Percentiles rank a stretch among this genome's conserved stretches.
phyloP scores from a whole-genome alignment of 2,888 invertebrate genomes.

The Crematogaster levior region DNA sequence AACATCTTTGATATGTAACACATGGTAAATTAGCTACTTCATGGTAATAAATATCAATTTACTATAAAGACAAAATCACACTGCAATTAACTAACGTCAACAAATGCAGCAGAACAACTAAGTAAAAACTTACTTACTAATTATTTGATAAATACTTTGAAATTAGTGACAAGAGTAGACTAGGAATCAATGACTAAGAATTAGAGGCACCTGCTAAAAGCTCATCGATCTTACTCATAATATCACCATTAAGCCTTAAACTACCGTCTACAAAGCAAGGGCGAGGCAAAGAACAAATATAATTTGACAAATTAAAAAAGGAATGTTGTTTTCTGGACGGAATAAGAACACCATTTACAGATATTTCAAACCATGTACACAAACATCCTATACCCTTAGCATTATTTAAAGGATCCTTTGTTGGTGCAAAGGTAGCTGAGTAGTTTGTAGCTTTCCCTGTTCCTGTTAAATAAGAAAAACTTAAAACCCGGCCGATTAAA shows the following conservation, averaged over 20 bases:
- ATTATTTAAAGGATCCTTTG: neutral
- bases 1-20: neutral
- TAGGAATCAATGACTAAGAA: neutral
- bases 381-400: neutral
- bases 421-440: neutral
- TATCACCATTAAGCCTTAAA: neutral
- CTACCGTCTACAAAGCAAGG: neutral
- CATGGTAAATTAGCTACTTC: no score
- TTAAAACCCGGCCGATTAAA: no score
- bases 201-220: neutral
- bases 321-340: neutral
- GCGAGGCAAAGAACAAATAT: neutral
- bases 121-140: neutral
- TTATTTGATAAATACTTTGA: neutral
- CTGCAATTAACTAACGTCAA: neutral
- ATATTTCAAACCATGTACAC: constrained; percentile 1
- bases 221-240: neutral
- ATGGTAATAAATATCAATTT: no score
- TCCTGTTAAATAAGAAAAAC: no score
- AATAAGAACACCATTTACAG: neutral
- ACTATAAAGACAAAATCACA: neutral
- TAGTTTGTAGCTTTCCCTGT: no score
- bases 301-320: no score
- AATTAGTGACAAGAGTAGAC: neutral
- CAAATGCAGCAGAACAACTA: no score